These are phyloP conservation scores for Nasonia vitripennis DNA, from an alignment of 1,140 invertebrate genomes.

Conservation along the genomic window DNA sequence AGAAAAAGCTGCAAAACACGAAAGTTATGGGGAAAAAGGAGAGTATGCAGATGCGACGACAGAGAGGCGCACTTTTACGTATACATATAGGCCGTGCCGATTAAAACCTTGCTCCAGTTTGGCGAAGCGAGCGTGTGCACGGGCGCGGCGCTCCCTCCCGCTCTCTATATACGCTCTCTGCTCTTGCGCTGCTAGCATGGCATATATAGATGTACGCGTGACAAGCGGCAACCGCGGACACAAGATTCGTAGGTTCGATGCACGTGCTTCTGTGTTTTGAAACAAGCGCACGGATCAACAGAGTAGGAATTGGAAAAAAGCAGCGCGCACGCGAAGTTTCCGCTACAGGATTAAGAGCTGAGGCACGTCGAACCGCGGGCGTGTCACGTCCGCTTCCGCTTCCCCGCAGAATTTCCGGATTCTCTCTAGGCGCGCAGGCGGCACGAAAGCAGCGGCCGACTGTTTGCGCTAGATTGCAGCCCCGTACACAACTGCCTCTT, in stretches of 20 bases:
- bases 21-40: background rate
- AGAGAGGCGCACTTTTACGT: background rate
- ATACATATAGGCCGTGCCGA: constrained; percentile 29
- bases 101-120: constrained; percentile 61
- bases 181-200: background rate
- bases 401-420: constrained; percentile 65
- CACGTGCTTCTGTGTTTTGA: too few species aligned
- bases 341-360: background rate
- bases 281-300: background rate
- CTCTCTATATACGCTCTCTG: background rate
- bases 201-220: too few species aligned
- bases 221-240: too few species aligned
- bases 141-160: background rate
- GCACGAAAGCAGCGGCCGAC: constrained; percentile 9
- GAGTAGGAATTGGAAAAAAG: background rate
- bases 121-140: constrained; percentile 2
- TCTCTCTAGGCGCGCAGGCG: constrained; percentile 52
- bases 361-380: constrained; percentile 53
- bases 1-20: background rate
- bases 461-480: background rate
- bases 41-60: background rate
- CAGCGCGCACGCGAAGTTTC: background rate
- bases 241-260: background rate
- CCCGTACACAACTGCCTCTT: too few species aligned
- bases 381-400: constrained; percentile 67